Conservation (phyloP, 2,113 vertebrate genomes). For the Murina feae region DNA sequence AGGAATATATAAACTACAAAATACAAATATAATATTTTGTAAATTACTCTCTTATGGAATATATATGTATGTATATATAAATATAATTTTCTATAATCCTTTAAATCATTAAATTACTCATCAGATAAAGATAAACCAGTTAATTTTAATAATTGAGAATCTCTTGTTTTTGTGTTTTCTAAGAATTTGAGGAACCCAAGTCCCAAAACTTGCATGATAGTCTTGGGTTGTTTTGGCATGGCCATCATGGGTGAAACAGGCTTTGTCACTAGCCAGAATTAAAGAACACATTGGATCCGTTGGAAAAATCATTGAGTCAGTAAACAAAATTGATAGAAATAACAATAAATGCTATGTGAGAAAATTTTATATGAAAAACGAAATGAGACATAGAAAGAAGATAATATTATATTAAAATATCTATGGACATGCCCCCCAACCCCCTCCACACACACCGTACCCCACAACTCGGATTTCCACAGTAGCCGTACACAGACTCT, state of each 20-base stretch:
- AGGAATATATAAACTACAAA: not conserved
- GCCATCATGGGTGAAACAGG: not conserved
- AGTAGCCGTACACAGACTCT: conserved; percentile 33
- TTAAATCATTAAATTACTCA: not conserved
- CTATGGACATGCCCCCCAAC: not conserved
- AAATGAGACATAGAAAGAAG: not conserved
- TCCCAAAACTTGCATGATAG: not conserved
- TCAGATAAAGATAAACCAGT: not conserved
- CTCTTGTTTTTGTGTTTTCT: not conserved
- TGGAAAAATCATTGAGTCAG: not conserved
- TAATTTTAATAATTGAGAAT: not conserved
- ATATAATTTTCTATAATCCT: not conserved
- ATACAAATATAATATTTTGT: not conserved
- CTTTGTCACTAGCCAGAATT: not conserved
- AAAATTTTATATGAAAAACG: not conserved
- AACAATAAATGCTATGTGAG: not conserved
- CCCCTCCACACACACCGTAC: not conserved
- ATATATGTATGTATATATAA: not conserved
- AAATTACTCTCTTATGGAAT: not conserved
- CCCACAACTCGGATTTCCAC: not conserved
- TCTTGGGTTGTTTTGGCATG: not conserved
- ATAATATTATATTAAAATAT: not conserved
- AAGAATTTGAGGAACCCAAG: not conserved
- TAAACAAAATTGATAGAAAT: not conserved
- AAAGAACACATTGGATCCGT: not conserved